Percentiles rank a stretch among this genome's conserved stretches.
phyloP scores from a whole-genome alignment of 1,140 invertebrate species.

The Contarinia nasturtii region DNA sequence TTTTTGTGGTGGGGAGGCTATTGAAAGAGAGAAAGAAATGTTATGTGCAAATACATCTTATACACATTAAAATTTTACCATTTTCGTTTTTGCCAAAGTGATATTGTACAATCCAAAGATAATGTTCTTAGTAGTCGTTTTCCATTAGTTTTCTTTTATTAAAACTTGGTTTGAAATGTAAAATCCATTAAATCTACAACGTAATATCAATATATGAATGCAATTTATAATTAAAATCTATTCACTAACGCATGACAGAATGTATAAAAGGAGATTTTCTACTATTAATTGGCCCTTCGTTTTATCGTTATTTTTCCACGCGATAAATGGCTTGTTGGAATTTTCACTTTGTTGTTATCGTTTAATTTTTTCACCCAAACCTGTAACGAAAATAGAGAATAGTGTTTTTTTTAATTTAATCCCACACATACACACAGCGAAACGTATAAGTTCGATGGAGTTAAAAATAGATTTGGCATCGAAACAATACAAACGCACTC shows the following conservation, averaged over 20 bases:
- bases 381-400: slow-evolving; percentile 31
- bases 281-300: slow-evolving; percentile 44
- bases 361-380: slow-evolving; percentile 76
- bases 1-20: too few relatives aligned
- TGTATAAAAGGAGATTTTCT: neutral
- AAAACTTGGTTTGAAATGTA: slow-evolving; percentile 5
- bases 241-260: too few relatives aligned
- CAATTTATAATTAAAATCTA: neutral
- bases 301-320: slow-evolving; percentile 78
- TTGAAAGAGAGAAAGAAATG: too few relatives aligned
- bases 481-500: neutral
- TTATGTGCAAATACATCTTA: too few relatives aligned
- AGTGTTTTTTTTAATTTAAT: neutral
- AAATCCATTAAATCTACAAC: slow-evolving; percentile 9
- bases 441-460: neutral
- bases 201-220: slow-evolving; percentile 5
- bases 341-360: slow-evolving; percentile 61
- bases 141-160: neutral
- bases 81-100: too few relatives aligned
- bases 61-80: too few relatives aligned
- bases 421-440: too few relatives aligned
- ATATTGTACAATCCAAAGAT: too few relatives aligned
- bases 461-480: too few relatives aligned
- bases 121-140: too few relatives aligned
- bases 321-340: slow-evolving; percentile 64